These are phyloP conservation scores for Tupaia tana DNA, from an alignment of 2,113 vertebrate species.

Conservation along the genomic window DNA sequence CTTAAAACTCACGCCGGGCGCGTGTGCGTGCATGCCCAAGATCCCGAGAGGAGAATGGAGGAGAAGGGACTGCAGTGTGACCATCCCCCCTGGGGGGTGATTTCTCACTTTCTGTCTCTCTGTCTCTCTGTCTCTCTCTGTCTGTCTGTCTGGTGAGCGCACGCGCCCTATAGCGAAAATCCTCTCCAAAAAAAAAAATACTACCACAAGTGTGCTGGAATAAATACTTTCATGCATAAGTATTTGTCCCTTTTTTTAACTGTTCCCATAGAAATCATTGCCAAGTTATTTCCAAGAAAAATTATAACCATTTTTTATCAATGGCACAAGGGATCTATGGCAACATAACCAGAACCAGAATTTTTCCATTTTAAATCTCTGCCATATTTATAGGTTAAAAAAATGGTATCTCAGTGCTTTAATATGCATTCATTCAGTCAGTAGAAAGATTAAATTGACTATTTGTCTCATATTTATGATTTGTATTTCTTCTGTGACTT, in stretches of 20 bases:
- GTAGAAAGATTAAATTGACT: neutral
- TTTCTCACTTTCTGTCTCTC: too few species aligned
- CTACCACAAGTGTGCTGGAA: neutral
- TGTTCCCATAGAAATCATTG: neutral
- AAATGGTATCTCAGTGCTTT: neutral
- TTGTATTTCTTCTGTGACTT: neutral
- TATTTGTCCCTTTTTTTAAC: neutral
- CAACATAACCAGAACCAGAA: neutral
- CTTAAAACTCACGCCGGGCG: too few species aligned
- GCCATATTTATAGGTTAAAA: neutral
- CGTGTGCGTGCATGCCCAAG: too few species aligned
- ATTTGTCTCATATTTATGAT: neutral
- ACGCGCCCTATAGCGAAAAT: too few species aligned
- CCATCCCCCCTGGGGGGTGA: too few species aligned
- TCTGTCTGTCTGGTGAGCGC: too few species aligned
- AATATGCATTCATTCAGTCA: neutral
- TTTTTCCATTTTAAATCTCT: neutral
- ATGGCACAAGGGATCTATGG: neutral
- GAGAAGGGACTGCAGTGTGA: too few species aligned
- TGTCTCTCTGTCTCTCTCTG: too few species aligned
- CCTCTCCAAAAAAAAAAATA: too few species aligned
- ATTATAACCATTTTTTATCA: neutral
- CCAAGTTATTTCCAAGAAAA: neutral
- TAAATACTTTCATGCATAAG: neutral
- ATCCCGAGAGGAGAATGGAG: too few species aligned